Base-by-base conservation (phyloP, 2,113 vertebrate genomes). In the Orcinus orca region DNA sequence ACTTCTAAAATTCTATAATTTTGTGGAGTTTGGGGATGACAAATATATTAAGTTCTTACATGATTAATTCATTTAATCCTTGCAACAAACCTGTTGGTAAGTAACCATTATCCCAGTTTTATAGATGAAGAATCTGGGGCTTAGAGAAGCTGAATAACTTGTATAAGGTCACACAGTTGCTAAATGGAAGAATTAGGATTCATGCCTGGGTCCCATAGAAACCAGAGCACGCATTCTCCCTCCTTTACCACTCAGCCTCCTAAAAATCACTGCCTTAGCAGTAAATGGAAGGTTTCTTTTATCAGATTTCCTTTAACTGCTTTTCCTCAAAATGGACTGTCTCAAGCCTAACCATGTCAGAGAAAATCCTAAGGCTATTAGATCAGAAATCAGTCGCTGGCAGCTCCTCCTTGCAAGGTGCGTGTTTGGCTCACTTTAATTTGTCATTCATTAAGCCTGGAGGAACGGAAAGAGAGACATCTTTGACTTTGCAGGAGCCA, bases 231-330 rank as follows among this genome's bases (percentile, higher is more conserved):
- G n/a, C 20, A 10, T 67, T 90, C 15, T 62, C 17, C 31, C 13
- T 90, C 1, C 9, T 79, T 89, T 25, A 15, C 70, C 11, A 26
- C 15, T 89, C 79, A 25, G 33, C 47, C 74, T 96, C 33, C 55
- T 38, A 41, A 95, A 94, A 95, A 68, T 62, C 41, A 92, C 90
- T 95, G 96, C 50, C 77, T 97, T 88, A 62, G 88, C 88, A 90
- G 81, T 93, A 97, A 97, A 97, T 96, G 86, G 85, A 98, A 97
- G 93, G 93, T 92, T 92, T 97, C 15, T 53, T 97, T 92, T 92
- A 97, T 97, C 96, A 74, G 83, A 93, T 95, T 96, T 68, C 80
- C 80, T 83, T 84, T 95, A 96, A 88, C 97, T 96, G 74, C 88
- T 91, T 87, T 96, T 92, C 68, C 83, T 90, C 79, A 89, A 96